Conservation (phyloP, 2,888 invertebrate genomes). For the Volucella zonaria region DNA sequence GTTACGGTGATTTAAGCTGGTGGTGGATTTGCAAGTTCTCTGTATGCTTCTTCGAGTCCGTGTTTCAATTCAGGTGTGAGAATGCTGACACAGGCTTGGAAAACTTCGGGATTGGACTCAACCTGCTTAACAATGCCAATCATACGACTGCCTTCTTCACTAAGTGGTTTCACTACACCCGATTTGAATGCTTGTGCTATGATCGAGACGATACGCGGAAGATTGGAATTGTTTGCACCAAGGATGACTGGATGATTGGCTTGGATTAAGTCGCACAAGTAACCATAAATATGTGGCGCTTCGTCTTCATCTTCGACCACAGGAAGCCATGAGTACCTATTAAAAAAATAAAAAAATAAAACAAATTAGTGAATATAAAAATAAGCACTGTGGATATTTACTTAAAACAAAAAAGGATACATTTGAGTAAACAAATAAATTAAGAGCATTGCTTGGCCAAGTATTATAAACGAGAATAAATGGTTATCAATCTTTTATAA, state of each 20-base stretch:
- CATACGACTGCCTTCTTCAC: conserved; percentile 90
- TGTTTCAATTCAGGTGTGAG: conserved; percentile 92
- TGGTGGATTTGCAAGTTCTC: conserved; percentile 79
- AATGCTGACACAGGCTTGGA: conserved; percentile 90
- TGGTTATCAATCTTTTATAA: no score
- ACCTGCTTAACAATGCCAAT: conserved; percentile 93
- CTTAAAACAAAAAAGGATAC: no score
- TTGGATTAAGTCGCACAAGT: conserved; percentile 97
- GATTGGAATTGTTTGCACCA: conserved; percentile 93
- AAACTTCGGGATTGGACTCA: conserved; percentile 91
- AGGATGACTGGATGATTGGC: conserved; percentile 93
- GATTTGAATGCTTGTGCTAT: conserved; percentile 95
- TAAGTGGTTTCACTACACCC: conserved; percentile 90
- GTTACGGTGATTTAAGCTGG: conserved; percentile 70
- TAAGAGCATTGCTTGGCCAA: no score
- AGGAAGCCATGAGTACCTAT: conserved; percentile 95
- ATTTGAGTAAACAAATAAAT: no score
- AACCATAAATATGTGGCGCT: conserved; percentile 96
- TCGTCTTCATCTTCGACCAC: conserved; percentile 98
- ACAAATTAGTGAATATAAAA: neutral
- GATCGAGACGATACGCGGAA: conserved; percentile 93
- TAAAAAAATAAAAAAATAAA: neutral
- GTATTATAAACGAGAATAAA: no score
- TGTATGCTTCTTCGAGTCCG: conserved; percentile 89
- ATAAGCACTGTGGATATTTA: neutral